Base-by-base conservation (phyloP, 1,140 invertebrate species). In the Whitmania pigra region DNA sequence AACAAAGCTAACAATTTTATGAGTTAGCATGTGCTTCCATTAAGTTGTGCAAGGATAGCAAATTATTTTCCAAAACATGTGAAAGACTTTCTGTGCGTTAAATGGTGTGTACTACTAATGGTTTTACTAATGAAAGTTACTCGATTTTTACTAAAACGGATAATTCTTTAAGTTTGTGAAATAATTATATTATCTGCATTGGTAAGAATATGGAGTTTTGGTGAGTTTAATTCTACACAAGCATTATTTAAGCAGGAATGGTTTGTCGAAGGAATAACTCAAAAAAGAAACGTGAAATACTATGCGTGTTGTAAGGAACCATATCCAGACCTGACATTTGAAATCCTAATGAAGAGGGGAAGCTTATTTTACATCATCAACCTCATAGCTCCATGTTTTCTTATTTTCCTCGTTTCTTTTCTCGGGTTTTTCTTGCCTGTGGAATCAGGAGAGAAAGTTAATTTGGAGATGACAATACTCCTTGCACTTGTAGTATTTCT, bases 321-420 rank as follows among this genome's bases (percentile, higher is more conserved):
- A 43, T 94, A 92, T 80, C 89, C 94, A 73, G 93, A 96, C 80
- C 94, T 97, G 77, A 97, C 93, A 4, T 63, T 63, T 63, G 57
- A 63, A 22, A 63, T 63, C 29, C 57, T 25, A 13, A 25, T 63
- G 57, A 85, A 92, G 74, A 86, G 94, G 75, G 94, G 96, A 83
- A 95, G 92, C 3, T 86, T 96, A 31, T 97, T 97, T 85, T 96
- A 97, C 84, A 94, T 93, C 0, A 66, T 78, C 11, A 78, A 77
- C 70, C 72, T 78, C 20, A 74, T 78, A 43, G 73, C 73, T 60
- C 77, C 77, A 9, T 77, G 76, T 69, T 71, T 77, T 15, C 73
- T 78, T 5, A 75, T 78, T 36, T 95, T 92, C n/a, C 94, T 94
- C 83, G 87, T 97, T 72, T 94, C 93, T 0, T 91, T 96, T 25